Percentiles rank a stretch among this genome's conserved stretches.
Conservation (phyloP, 2,797 vertebrate genomes). For the Myotis findleyi region DNA sequence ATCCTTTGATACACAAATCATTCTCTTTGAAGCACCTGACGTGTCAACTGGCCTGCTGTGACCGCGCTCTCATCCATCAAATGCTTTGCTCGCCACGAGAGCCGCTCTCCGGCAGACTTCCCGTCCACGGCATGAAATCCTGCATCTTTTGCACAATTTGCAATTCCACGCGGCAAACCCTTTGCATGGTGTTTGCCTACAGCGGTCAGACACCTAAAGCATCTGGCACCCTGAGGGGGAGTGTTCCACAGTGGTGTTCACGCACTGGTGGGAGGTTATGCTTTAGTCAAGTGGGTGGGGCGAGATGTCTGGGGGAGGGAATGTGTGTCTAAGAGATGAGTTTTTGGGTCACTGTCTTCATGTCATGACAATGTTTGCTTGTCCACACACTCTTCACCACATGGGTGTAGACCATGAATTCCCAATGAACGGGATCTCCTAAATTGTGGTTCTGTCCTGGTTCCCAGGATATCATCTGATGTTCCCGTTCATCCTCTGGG, state of each 20-base stretch:
- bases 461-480: not conserved
- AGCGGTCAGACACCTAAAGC: not conserved
- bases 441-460: not conserved
- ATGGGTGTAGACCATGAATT: not conserved
- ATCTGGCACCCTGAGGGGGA: not conserved
- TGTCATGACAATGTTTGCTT: not conserved
- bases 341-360: not conserved
- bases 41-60: not conserved
- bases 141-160: conserved; percentile 47
- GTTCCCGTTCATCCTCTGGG: not conserved
- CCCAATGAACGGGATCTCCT: not conserved
- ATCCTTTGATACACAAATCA: conserved; percentile 72
- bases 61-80: conserved; percentile 4
- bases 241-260: not conserved
- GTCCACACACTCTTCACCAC: not conserved
- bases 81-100: conserved; percentile 35
- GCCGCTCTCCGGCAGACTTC: not conserved
- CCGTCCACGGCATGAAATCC: conserved; percentile 55
- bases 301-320: no score
- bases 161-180: not conserved
- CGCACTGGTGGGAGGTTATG: rapidly evolving
- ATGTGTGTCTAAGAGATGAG: no score
- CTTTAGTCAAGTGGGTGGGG: rapidly evolving
- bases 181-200: not conserved
- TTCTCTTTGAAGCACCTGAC: conserved; percentile 61